These are phyloP conservation scores for Oreohelix idahoensis DNA, from an alignment of 1,140 invertebrate genomes.

Conservation along the genomic window DNA sequence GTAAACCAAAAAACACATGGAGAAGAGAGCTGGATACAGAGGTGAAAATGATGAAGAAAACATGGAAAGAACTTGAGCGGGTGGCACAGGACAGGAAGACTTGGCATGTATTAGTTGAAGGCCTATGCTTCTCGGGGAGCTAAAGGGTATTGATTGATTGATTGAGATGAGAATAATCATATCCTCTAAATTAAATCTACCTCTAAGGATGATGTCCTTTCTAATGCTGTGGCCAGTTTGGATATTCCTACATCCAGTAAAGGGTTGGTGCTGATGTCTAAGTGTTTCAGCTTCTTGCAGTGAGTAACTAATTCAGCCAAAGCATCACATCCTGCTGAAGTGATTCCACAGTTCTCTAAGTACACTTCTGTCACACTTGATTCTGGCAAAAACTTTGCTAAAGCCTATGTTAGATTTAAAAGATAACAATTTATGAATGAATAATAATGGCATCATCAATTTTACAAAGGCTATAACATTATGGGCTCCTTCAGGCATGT, in stretches of 20 bases:
- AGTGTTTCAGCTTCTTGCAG: constrained; percentile 60
- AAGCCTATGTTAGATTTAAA: constrained; percentile 47
- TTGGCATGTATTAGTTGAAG: no score
- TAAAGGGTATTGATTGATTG: no score
- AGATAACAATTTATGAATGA: neutral
- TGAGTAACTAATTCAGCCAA: constrained; percentile 62
- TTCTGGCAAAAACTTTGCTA: constrained; percentile 60
- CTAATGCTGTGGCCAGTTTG: constrained; percentile 62
- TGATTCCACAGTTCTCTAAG: constrained; percentile 70
- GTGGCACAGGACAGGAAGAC: no score
- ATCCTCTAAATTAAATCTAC: neutral
- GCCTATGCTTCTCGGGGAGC: no score
- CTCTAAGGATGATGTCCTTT: constrained; percentile 61
- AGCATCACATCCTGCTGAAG: constrained; percentile 56
- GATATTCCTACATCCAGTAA: constrained; percentile 62
- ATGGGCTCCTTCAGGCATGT: no score
- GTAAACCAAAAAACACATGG: no score
- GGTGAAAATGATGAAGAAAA: no score
- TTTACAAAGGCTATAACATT: no score
- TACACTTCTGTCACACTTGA: constrained; percentile 60
- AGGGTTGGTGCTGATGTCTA: constrained; percentile 69
- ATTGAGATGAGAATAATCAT: neutral
- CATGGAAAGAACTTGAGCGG: no score
- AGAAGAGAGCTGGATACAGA: no score
- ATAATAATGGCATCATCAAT: no score